These are phyloP conservation scores for Pangasius larnaudii DNA, from an alignment of 2,797 vertebrate genomes.

Conservation along the genomic window DNA sequence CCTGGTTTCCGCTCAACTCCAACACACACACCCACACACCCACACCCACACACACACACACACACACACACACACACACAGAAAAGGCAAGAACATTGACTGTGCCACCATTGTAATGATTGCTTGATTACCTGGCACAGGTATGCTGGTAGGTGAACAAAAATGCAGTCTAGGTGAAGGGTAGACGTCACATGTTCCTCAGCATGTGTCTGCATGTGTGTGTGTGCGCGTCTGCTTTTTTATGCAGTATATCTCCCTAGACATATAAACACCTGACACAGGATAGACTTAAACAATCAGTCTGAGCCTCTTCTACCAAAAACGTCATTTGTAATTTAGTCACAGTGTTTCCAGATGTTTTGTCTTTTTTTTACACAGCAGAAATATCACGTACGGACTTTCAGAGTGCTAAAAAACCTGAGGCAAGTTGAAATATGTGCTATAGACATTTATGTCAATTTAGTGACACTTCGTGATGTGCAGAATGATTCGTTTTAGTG, in stretches of 20 bases:
- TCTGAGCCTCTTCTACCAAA: background rate
- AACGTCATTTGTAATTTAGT: background rate
- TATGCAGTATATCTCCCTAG: background rate
- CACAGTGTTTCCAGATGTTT: conserved; percentile 12
- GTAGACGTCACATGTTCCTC: background rate
- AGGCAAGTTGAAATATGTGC: background rate
- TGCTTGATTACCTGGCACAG: conserved; percentile 17
- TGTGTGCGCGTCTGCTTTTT: background rate
- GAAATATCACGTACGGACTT: background rate
- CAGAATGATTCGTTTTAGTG: background rate
- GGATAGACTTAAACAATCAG: conserved; percentile 19
- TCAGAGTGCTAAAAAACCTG: background rate
- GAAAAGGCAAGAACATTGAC: background rate
- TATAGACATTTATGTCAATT: background rate
- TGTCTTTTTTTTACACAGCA: background rate
- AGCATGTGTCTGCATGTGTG: background rate
- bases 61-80: background rate
- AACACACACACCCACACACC: background rate
- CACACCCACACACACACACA: background rate
- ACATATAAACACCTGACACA: conserved; percentile 20
- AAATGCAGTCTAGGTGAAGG: background rate
- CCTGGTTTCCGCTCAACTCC: background rate
- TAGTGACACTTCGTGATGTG: background rate
- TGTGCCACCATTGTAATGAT: background rate
- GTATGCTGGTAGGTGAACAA: background rate